Conservation (phyloP, 2,113 vertebrate genomes). For the Boulengeromyrus knoepffleri region DNA sequence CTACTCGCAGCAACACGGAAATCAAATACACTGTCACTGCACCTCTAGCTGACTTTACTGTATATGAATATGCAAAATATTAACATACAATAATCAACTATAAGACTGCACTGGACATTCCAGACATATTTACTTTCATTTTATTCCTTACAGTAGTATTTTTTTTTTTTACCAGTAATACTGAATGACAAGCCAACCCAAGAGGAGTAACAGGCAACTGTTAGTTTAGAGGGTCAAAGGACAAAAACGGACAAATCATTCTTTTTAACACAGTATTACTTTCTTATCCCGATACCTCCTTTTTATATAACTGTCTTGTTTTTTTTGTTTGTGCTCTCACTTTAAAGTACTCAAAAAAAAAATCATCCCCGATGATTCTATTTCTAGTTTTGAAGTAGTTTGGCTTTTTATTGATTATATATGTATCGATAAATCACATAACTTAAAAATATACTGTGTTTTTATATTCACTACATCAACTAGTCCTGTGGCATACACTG, state of each 20-base stretch:
- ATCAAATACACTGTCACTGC: constrained; percentile 13
- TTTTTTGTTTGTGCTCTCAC: constrained; percentile 9
- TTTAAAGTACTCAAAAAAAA: not conserved
- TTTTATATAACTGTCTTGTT: not conserved
- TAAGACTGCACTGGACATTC: constrained; percentile 25
- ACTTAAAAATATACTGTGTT: constrained; percentile 6
- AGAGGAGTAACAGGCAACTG: not conserved
- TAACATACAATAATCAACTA: constrained; percentile 24
- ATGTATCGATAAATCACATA: not conserved
- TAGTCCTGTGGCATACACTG: not conserved
- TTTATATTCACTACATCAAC: not conserved
- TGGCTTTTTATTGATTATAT: not conserved
- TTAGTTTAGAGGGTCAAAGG: not conserved
- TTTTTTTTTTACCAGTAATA: constrained; percentile 9
- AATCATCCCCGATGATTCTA: not conserved
- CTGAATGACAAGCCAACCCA: constrained; percentile 5
- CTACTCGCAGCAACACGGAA: not conserved
- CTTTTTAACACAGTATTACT: not conserved
- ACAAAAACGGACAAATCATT: constrained; percentile 10
- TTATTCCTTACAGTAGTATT: constrained; percentile 17
- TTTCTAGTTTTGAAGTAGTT: not conserved
- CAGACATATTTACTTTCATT: constrained; percentile 24
- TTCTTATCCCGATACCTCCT: not conserved
- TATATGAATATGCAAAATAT: constrained; percentile 29
- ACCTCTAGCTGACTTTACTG: constrained; percentile 22